Evolutionary conservation across 1,140 invertebrate species (phyloP).

Genomic region (Temnothorax longispinosus): DNA sequence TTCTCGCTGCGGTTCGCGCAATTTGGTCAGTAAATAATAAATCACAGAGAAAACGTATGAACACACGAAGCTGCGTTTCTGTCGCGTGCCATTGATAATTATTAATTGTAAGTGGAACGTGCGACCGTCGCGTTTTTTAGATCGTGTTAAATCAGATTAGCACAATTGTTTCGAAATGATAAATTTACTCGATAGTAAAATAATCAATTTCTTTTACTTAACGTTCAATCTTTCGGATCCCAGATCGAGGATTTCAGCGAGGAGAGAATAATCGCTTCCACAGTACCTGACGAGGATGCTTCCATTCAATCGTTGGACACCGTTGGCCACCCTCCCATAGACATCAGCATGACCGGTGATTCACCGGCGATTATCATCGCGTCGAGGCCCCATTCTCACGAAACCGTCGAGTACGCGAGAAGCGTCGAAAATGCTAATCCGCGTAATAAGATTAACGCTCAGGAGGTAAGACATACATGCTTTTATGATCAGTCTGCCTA

Average conservation of each 20-base stretch:
- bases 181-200: not conserved
- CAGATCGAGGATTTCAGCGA: conserved; percentile 47
- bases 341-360: conserved; percentile 32
- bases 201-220: not conserved
- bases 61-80: not conserved
- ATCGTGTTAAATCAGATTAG: not conserved
- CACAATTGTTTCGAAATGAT: not conserved
- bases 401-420: conserved; percentile 26
- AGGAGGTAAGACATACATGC: conserved; percentile 23
- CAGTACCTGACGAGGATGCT: conserved; percentile 43
- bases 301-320: conserved; percentile 22
- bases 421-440: not conserved
- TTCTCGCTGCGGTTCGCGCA: conserved; percentile 37
- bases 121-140: not conserved
- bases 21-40: conserved; percentile 58
- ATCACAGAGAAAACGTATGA: not conserved
- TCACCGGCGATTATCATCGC: conserved; percentile 69
- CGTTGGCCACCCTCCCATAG: conserved; percentile 19
- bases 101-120: not conserved
- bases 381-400: conserved; percentile 66
- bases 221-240: not conserved
- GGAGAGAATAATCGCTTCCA: conserved; percentile 45
- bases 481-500: not conserved
- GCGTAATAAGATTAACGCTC: conserved; percentile 29
- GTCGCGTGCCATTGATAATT: not conserved